Base-by-base conservation (phyloP, 2,113 vertebrate species). In the Hippocampus abdominalis region DNA sequence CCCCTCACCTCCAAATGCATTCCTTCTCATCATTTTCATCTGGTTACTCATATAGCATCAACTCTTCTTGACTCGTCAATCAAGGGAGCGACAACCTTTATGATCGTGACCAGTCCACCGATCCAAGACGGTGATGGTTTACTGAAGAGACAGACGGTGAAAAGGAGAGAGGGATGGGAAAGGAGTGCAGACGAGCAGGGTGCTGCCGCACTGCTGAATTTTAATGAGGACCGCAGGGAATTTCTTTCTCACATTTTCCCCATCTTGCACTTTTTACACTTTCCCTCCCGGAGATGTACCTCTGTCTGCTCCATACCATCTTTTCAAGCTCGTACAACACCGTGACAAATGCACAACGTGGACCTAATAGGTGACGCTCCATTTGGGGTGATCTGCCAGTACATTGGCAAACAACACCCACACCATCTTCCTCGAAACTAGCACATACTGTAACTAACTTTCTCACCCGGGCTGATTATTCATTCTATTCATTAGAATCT, bases 401-500 rank as follows among this genome's bases (percentile, higher is more conserved):
- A 69, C 81, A 75, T 69, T 79, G 72, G 77, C 71, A 83, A 77
- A 79, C 71, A 69, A 78, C 88, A 72, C 56, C 73, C 67, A 23
- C 77, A 72, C 71, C 75, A 74, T 64, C 70, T 70, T 78, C 67
- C 70, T 61, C 66, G 74, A 88, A 90, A 84, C 81, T 60, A 61
- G 81, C 79, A 84, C 90, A 90, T 74, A 36, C 32, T 36, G 32
- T 44, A 44, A 44, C 42, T 12, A 49, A 32, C 68, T 84, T 75
- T 80, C 74, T 75, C 66, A 74, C 72, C 83, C 75, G 87, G 88
- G 92, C 92, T 88, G 93, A 95, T 95, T 93, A 94, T 97, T 95
- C 93, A 94, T 95, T 75, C 84, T 77, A 78, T 81, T 92, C 92
- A 86, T 94, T 94, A 93, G 92, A 92, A 90, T 86, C 92, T 93